Evolutionary conservation across 2,888 invertebrate species (phyloP).

Genomic region (Agrotis exclamationis): DNA sequence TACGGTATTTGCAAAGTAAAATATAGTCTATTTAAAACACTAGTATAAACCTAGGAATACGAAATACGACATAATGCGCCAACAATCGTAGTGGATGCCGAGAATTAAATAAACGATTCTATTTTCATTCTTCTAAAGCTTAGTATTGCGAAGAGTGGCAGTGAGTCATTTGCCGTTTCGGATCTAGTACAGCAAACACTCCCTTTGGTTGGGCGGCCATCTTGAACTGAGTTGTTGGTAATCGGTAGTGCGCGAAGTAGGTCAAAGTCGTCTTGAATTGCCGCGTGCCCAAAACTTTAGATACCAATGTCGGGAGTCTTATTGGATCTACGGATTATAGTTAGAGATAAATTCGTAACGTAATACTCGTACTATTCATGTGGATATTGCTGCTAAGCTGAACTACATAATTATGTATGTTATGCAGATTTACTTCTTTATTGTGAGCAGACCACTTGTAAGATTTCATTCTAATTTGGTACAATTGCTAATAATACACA

Average conservation of each 20-base stretch:
- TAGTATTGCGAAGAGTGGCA: conserved; percentile 53
- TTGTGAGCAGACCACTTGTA: conserved; percentile 27
- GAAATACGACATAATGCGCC: conserved; percentile 53
- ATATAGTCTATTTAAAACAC: neutral
- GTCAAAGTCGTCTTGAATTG: conserved; percentile 83
- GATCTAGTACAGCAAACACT: conserved; percentile 71
- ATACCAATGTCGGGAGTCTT: conserved; percentile 60
- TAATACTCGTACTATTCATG: conserved; percentile 13
- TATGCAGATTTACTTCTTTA: conserved; percentile 32
- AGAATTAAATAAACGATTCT: conserved; percentile 47
- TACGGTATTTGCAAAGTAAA: neutral
- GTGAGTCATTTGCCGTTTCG: conserved; percentile 68
- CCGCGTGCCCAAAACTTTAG: conserved; percentile 76
- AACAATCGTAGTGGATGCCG: conserved; percentile 37
- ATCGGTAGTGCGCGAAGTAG: conserved; percentile 77
- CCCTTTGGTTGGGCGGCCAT: conserved; percentile 80
- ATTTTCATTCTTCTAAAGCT: conserved; percentile 63
- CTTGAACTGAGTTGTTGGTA: conserved; percentile 76
- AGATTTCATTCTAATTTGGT: conserved; percentile 37
- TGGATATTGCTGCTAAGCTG: conserved; percentile 2
- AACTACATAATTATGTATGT: conserved; percentile 26
- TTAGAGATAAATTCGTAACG: conserved; percentile 29
- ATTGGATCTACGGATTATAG: conserved; percentile 35
- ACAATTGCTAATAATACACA: conserved; percentile 15
- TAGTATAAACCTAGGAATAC: conserved; percentile 31